Evolutionary conservation across 2,888 invertebrate genomes (phyloP), one percentile per base, ranked within the genome.

Genomic region (Aricia artaxerxes): DNA sequence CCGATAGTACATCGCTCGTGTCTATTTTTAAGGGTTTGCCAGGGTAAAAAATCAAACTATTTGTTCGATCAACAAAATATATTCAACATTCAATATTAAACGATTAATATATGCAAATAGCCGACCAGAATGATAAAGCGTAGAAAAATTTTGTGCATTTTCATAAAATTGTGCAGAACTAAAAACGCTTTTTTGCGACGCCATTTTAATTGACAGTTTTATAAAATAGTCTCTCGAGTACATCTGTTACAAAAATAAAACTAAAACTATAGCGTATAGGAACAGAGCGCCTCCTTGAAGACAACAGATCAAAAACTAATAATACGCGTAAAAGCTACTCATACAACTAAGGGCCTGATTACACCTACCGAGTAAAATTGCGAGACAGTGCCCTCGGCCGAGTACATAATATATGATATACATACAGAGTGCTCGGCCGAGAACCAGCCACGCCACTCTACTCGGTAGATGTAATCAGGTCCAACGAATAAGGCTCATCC

Each of bases 1-100:
- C 40, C 7, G 40, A 40, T 40, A 40, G 40, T 40, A 40, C 11
- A 60, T 60, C 60, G 60, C 60, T 60, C 11, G 16, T 60, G n/a
- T 24, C 9, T 24, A 61, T 7, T 61, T 61, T 13, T 53, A 13
- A 53, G 24, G 61, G 44, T 44, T 24, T 44, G 24, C 4, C 35
- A 38, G 69, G 69, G 13, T 38, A 35, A 38, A 49, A 53, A 69
- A 73, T 53, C 16, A 78, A 78, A 78, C 44, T 31, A 72, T 53
- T 13, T 3, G 16, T 73, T 53, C 31, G 64, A 73, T 53, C 72
- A 53, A 73, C 72, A 78, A 78, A 78, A 78, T 78, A 78, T 78
- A 78, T 78, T 78, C 31, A 72, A 78, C 73, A 78, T 72, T 78
- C 69, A 44, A 78, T 53, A 49, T 64, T 69, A 38, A 49, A 69